These are phyloP conservation scores for Hippocampus kuda DNA, from an alignment of 2,797 vertebrate genomes.

Conservation along the genomic window DNA sequence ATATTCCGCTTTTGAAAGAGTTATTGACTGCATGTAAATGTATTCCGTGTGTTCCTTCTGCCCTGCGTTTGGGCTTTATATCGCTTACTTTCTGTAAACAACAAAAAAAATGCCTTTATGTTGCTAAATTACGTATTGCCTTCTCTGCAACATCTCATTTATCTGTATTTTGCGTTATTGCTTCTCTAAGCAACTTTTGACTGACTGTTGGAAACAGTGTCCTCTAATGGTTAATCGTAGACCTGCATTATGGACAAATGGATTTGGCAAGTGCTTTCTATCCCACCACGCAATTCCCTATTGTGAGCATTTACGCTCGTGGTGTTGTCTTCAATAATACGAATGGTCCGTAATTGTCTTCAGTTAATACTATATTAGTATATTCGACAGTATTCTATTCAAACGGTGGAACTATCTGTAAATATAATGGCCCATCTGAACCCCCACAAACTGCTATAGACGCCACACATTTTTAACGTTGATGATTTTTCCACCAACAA, in stretches of 20 bases:
- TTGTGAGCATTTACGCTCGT: neutral
- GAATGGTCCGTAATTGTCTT: neutral
- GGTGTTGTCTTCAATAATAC: neutral
- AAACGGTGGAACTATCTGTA: neutral
- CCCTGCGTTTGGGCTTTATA: conserved; percentile 58
- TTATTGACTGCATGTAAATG: too few species aligned
- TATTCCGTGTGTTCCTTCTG: too few species aligned
- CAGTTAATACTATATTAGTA: neutral
- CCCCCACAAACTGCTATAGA: neutral
- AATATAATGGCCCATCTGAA: neutral
- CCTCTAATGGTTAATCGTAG: conserved; percentile 33
- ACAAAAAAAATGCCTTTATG: conserved; percentile 53
- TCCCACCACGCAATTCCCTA: conserved; percentile 1
- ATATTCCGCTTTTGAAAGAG: too few species aligned
- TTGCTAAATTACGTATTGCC: conserved; percentile 48
- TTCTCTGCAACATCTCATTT: conserved; percentile 25
- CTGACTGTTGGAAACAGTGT: conserved; percentile 27
- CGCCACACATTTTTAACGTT: neutral
- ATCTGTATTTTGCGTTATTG: conserved; percentile 7
- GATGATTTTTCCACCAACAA: neutral
- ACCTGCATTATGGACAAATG: conserved; percentile 17
- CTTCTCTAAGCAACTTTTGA: conserved; percentile 18
- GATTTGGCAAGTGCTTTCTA: conserved; percentile 34
- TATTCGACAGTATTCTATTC: neutral
- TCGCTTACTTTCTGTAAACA: conserved; percentile 37